Percentiles rank a stretch among this genome's conserved stretches.
Conservation (phyloP, 2,113 vertebrate species). For the Lampris incognitus region DNA sequence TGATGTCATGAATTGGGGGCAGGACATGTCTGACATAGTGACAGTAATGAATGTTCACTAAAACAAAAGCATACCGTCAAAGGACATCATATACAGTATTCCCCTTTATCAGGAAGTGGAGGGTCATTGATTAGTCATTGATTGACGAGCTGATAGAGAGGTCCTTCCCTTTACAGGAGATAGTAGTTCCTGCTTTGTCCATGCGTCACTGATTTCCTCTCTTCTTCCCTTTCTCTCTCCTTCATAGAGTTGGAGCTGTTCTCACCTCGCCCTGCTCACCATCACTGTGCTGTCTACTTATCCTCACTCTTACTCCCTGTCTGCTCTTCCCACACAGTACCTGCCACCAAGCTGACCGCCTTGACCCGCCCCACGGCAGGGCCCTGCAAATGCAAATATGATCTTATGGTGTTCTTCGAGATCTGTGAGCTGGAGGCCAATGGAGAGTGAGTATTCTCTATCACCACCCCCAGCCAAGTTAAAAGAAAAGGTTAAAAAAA, state of each 20-base stretch:
- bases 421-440: slow-evolving; percentile 98
- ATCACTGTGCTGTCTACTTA: slow-evolving; percentile 7
- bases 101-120: slow-evolving; percentile 11
- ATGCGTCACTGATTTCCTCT: slow-evolving; percentile 47
- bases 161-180: slow-evolving; percentile 5
- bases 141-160: slow-evolving; percentile 19
- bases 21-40: too few species aligned
- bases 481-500: too few species aligned
- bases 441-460: slow-evolving; percentile 89
- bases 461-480: not conserved
- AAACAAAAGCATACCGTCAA: not conserved
- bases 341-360: slow-evolving; percentile 94
- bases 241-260: slow-evolving; percentile 41
- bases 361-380: slow-evolving; percentile 88
- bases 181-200: slow-evolving; percentile 30
- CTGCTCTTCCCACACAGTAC: slow-evolving; percentile 81
- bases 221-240: slow-evolving; percentile 53
- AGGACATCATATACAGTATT: not conserved
- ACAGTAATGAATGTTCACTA: not conserved
- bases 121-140: not conserved
- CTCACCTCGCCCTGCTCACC: slow-evolving; percentile 22
- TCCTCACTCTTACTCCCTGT: not conserved
- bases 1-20: too few species aligned
- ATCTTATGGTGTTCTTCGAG: slow-evolving; percentile 97
- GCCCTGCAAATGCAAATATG: slow-evolving; percentile 94